Percentiles rank a stretch among this genome's conserved stretches.
These are phyloP conservation scores for Plemyria rubiginata DNA, from an alignment of 2,888 invertebrate genomes.

Conservation along the genomic window DNA sequence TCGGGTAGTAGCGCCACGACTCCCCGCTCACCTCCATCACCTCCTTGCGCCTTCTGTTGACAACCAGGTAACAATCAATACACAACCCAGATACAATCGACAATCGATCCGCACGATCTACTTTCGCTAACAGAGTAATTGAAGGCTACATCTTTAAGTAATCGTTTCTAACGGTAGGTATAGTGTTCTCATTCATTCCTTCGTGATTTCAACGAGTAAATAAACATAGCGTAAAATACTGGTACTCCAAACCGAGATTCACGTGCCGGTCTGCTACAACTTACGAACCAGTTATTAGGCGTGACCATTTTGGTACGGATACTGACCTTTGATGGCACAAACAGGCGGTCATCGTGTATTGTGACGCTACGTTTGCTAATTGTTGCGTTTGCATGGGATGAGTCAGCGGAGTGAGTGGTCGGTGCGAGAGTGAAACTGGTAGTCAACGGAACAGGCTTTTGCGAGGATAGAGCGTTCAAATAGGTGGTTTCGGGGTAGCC, in stretches of 20 bases:
- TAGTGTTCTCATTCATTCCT: constrained; percentile 60
- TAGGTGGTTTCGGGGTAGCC: constrained; percentile 59
- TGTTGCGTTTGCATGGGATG: constrained; percentile 74
- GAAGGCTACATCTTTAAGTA: constrained; percentile 31
- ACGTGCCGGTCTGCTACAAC: constrained; percentile 79
- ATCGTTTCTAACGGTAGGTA: constrained; percentile 44
- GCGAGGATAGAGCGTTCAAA: constrained; percentile 54
- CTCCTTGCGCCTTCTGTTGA: constrained; percentile 84
- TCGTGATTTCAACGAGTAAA: constrained; percentile 75
- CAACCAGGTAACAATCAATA: constrained; percentile 44
- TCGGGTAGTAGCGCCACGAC: constrained; percentile 77
- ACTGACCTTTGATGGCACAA: constrained; percentile 83
- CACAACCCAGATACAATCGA: constrained; percentile 12
- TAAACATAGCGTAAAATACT: constrained; percentile 81
- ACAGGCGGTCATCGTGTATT: constrained; percentile 71
- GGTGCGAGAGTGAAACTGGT: constrained; percentile 61
- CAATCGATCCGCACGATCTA: constrained; percentile 20
- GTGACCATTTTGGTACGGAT: constrained; percentile 85
- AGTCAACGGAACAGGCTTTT: constrained; percentile 50
- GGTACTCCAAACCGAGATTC: constrained; percentile 80
- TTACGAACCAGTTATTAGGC: constrained; percentile 85
- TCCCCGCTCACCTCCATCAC: constrained; percentile 86
- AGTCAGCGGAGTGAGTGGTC: constrained; percentile 73
- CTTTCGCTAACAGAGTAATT: constrained; percentile 29
- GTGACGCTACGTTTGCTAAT: constrained; percentile 79